Base-by-base conservation (phyloP, 2,797 vertebrate genomes). In the Staurois parvus region DNA sequence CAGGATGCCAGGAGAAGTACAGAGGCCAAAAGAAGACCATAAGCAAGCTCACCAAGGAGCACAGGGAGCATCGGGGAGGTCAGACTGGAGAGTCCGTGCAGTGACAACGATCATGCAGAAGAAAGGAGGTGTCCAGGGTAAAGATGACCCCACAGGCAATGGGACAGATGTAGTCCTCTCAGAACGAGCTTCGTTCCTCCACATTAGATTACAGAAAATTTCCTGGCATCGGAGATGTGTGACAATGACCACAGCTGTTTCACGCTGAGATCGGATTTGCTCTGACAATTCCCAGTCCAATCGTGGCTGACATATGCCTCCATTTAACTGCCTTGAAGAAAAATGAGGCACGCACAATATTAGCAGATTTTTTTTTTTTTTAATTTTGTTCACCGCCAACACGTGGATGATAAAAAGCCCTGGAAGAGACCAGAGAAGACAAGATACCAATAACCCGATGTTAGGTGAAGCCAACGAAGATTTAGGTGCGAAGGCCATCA, bases 211-310 rank as follows among this genome's bases (percentile, higher is more conserved):
- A 40, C 4, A 74, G 64, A 70, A 32, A 24, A 32, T 72, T 66
- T 73, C 76, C 76, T 84, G 83, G 83, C 83, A 72, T 40, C 2
- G 1, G 29, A 64, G 67, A 42, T 19, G 26, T 45, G 76, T 66
- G 83, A 78, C 83, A 78, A 64, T 84, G 83, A 73, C 68, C 83
- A 79, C 83, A 79, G 83, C 83, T 85, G 68, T 72, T 79, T 85
- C 83, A 79, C 83, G 40, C 75, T 4, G 69, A 79, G 48, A 79
- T 21, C 24, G 82, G 17, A 48, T 77, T 77, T 66, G 67, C 83
- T 78, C 48, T 72, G 67, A 84, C 83, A 77, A 84, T 66, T 84
- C 83, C 83, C 83, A 79, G 56, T 52, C 68, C 83, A 72, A 84
- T 84, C 69, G 62, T 37, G n/a, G 29, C 52, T 67, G 76, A 85